phyloP scores from a whole-genome alignment of 2,888 invertebrate species.

The Macaria notata region DNA sequence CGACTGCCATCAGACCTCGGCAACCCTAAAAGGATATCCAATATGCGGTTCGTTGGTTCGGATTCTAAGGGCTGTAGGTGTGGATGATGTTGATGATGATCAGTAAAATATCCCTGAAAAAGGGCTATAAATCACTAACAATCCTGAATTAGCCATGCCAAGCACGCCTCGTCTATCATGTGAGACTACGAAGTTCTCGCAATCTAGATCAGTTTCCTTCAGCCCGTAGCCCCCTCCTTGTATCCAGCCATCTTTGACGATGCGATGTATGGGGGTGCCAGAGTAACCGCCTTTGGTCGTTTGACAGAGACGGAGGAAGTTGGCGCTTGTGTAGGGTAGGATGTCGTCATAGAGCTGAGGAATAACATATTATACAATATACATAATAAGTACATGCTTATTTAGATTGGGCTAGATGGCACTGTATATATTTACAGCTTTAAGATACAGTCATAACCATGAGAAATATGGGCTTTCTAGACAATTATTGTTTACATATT shows the following conservation, averaged over 20 bases:
- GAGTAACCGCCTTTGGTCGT: constrained; percentile 71
- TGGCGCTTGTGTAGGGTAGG: constrained; percentile 80
- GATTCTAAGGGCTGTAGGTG: no score
- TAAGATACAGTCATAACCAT: no score
- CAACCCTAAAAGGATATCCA: no score
- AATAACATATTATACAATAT: neutral
- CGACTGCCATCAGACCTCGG: no score
- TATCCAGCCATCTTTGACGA: constrained; percentile 87
- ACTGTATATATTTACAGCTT: no score
- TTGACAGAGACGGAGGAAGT: constrained; percentile 81
- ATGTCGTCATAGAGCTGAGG: constrained; percentile 82
- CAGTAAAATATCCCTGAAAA: no score
- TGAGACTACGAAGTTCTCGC: constrained; percentile 86
- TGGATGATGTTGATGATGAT: no score
- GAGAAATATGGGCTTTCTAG: no score
- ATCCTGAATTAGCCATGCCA: constrained; percentile 87
- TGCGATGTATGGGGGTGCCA: constrained; percentile 84
- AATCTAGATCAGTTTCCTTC: constrained; percentile 66
- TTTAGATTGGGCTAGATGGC: no score
- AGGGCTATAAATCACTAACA: constrained; percentile 49
- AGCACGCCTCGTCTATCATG: constrained; percentile 86
- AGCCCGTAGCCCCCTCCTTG: constrained; percentile 84
- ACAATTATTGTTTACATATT: no score
- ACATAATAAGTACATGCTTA: no score
- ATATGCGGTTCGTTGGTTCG: no score